A percentile compares a stretch with the other conserved stretches of the same genome.
Conservation (phyloP, 2,888 invertebrate species). For the Torymus auratus region DNA sequence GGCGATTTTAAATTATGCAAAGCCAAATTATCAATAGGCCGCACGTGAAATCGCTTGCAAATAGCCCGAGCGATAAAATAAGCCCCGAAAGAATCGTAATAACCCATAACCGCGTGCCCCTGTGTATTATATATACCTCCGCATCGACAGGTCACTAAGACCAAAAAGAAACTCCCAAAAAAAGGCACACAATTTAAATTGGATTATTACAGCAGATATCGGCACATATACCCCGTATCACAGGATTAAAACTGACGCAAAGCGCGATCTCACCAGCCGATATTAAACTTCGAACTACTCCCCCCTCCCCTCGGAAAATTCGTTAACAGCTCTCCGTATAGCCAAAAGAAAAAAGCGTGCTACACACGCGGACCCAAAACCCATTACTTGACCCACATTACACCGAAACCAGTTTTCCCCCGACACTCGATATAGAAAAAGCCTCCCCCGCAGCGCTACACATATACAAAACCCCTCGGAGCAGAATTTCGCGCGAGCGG, state of each 20-base stretch:
- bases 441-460: slow-evolving; percentile 25
- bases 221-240: slow-evolving; percentile 1
- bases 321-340: too few relatives aligned
- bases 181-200: background rate
- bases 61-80: slow-evolving; percentile 26
- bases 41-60: slow-evolving; percentile 42
- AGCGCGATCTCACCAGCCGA: slow-evolving; percentile 24
- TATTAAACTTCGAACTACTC: background rate
- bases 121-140: too few relatives aligned
- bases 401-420: too few relatives aligned
- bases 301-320: too few relatives aligned
- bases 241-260: slow-evolving; percentile 32
- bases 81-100: slow-evolving; percentile 10
- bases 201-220: slow-evolving; percentile 15
- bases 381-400: too few relatives aligned
- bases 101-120: too few relatives aligned
- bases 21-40: slow-evolving; percentile 24
- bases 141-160: too few relatives aligned
- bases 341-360: too few relatives aligned
- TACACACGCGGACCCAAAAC: too few relatives aligned
- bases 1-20: slow-evolving; percentile 13
- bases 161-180: too few relatives aligned
- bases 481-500: slow-evolving; percentile 37
- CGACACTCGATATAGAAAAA: background rate
- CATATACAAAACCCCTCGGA: slow-evolving; percentile 22